Evolutionary conservation across 2,797 vertebrate genomes (phyloP).

Genomic region (Lacerta viridis): DNA sequence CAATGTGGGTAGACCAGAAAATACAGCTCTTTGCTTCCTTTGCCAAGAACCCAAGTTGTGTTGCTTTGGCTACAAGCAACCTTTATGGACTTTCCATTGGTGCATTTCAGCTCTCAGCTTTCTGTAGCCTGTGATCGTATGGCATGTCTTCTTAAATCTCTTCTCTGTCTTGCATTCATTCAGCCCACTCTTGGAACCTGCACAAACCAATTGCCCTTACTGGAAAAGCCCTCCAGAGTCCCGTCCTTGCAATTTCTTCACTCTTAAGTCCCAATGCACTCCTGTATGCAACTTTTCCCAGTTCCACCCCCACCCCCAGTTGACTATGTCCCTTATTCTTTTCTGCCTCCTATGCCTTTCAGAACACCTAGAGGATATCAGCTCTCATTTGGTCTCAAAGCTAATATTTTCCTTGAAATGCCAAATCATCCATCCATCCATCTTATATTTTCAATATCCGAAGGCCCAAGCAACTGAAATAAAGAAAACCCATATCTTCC

Average conservation of each 20-base stretch:
- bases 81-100: background rate
- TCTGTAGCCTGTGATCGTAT: background rate
- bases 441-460: too few relatives aligned
- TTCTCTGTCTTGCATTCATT: background rate
- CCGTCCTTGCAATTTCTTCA: background rate
- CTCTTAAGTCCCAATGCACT: background rate
- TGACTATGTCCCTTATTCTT: background rate
- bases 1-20: background rate
- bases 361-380: background rate
- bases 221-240: background rate
- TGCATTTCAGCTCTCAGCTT: too few relatives aligned
- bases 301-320: background rate
- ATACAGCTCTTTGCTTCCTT: background rate
- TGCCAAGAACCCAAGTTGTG: background rate
- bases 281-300: background rate
- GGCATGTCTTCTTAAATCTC: background rate
- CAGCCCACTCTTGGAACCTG: background rate
- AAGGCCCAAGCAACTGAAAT: too few relatives aligned
- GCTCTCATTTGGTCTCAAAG: too few relatives aligned
- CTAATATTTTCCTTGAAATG: too few relatives aligned
- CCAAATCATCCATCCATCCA: too few relatives aligned
- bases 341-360: background rate
- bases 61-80: background rate
- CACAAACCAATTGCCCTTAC: background rate
- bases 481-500: too few relatives aligned